Percentiles rank a stretch among this genome's conserved stretches.
These are phyloP conservation scores for Leuctra nigra DNA, from an alignment of 2,888 invertebrate genomes.

Conservation along the genomic window DNA sequence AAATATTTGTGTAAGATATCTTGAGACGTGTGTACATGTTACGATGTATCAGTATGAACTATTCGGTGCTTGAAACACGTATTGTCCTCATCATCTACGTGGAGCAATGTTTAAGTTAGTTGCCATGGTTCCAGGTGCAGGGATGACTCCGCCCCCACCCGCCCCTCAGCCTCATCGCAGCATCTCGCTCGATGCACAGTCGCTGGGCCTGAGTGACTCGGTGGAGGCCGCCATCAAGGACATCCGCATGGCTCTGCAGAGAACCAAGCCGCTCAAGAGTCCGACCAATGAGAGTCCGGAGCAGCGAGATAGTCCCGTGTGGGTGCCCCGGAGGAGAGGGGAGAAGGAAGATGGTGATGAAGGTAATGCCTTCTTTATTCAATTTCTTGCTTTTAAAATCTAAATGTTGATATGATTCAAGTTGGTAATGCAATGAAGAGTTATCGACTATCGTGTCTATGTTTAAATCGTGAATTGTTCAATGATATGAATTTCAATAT, in stretches of 20 bases:
- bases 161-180: constrained; percentile 67
- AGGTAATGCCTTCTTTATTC: constrained; percentile 31
- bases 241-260: constrained; percentile 70
- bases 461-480: too few species aligned
- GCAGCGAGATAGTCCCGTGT: constrained; percentile 54
- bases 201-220: constrained; percentile 39
- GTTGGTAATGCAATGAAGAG: too few species aligned
- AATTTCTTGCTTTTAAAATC: too few species aligned
- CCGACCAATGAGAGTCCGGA: constrained; percentile 39
- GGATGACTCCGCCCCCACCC: constrained; percentile 64
- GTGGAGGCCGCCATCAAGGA: constrained; percentile 70
- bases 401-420: too few species aligned
- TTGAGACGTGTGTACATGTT: too few species aligned
- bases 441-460: too few species aligned
- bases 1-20: too few species aligned
- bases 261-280: constrained; percentile 56
- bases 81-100: too few species aligned
- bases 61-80: too few species aligned
- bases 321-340: constrained; percentile 56
- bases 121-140: not conserved
- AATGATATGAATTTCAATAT: too few species aligned
- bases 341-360: constrained; percentile 37
- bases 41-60: too few species aligned
- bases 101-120: too few species aligned
- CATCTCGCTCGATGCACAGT: constrained; percentile 36